Evolutionary conservation across 2,888 invertebrate genomes (phyloP), one percentile per base, ranked within the genome.

Genomic region (Nesidiocoris tenuis): DNA sequence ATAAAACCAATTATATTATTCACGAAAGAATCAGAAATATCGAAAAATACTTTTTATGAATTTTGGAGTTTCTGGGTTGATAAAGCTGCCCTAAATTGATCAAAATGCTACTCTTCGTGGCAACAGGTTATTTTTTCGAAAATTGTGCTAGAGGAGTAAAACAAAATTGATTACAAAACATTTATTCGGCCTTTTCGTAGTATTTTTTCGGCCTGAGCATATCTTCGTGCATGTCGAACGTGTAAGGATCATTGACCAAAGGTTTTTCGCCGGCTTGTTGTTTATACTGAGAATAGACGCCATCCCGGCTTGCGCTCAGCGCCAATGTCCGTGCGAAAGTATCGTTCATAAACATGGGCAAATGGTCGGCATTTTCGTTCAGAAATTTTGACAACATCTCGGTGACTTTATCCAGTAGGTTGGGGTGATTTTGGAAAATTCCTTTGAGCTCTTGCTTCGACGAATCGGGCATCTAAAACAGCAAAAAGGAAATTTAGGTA

Each of bases 331-430:
- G 19, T 1, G 22, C 19, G 17, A 72, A 75, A 2, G 59, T 61
- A 12, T 68, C 61, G 12, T 39, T 76, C 19, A 75, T 1, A 1
- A 66, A 64, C 65, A 76, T 78, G 1, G 78, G 74, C n/a, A 78
- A 63, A 17, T 59, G 71, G 61, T 78, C 71, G 39, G 23, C 61
- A 21, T 77, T 76, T n/a, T 71, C 57, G 9, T 75, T 65, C 18
- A 78, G 22, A 57, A 77, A 78, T 16, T 55, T 55, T 2, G 21
- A 16, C 17, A 75, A 19, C 22, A 65, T 76, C 12, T 75, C 57
- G 9, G 61, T 56, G 21, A 78, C 71, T n/a, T 17, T 61, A 2
- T 21, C 23, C 55, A 71, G 72, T 12, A 78, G 24, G 19, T 77
- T 25, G 16, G 78, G 76, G 18, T 66, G 19, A 24, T 71, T 59